A percentile compares a stretch with the other conserved stretches of the same genome.
Conservation (phyloP, 2,797 vertebrate genomes). For the Pipistrellus nathusii region DNA sequence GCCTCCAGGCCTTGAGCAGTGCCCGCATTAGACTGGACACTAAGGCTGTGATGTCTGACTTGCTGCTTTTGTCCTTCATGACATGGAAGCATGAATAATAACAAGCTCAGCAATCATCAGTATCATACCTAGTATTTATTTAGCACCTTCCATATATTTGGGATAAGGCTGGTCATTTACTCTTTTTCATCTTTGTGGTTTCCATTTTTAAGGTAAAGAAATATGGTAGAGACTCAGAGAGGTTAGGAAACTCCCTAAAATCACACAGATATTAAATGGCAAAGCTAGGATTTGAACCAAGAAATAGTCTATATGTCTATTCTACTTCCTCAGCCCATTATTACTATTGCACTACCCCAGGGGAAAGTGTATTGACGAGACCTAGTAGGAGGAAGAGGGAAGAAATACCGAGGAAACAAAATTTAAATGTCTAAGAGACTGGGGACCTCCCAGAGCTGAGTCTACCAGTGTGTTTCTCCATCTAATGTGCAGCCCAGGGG, state of each 20-base stretch:
- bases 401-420: background rate
- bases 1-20: background rate
- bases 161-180: background rate
- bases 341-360: background rate
- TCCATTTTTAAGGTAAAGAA: conserved; percentile 42
- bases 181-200: background rate
- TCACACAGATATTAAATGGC: background rate
- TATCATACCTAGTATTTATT: background rate
- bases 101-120: background rate
- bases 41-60: background rate
- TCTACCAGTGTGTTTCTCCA: background rate
- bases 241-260: background rate
- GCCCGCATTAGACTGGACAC: background rate
- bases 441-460: background rate
- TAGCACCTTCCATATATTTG: background rate
- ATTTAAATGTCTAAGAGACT: conserved; percentile 1
- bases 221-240: background rate
- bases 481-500: background rate
- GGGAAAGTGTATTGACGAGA: background rate
- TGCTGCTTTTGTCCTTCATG: conserved; percentile 9
- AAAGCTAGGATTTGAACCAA: conserved; percentile 37
- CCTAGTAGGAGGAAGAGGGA: background rate
- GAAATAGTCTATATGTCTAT: background rate
- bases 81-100: background rate
- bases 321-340: background rate